These are phyloP conservation scores for Platichthys flesus DNA, from an alignment of 2,113 vertebrate species.

Conservation along the genomic window DNA sequence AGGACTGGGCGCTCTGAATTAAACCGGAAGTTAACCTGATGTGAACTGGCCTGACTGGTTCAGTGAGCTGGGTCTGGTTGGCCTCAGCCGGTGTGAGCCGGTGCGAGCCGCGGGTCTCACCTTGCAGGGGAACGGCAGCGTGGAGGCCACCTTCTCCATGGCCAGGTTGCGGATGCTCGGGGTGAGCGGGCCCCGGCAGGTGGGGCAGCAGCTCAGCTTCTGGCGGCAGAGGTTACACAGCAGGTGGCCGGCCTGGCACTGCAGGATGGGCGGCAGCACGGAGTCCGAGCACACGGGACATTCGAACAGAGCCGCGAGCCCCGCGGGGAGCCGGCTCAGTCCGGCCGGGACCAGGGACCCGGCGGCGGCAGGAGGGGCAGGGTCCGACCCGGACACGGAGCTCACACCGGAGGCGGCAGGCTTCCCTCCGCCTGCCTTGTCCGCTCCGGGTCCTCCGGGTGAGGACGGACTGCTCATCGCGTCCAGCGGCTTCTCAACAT, in stretches of 20 bases:
- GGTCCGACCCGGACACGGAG: no score
- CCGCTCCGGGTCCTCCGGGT: conserved; percentile 59
- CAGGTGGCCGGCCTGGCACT: conserved; percentile 85
- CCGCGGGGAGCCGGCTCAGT: conserved; percentile 34
- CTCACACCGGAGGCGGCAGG: no score
- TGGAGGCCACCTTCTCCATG: conserved; percentile 86
- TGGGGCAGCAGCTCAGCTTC: conserved; percentile 86
- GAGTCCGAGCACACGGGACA: conserved; percentile 86
- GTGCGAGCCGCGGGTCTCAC: conserved; percentile 39
- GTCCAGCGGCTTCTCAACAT: conserved; percentile 76
- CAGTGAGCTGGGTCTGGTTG: no score
- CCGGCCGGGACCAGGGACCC: no score
- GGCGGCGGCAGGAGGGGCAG: conserved; percentile 36
- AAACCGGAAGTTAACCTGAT: no score
- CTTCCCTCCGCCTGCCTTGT: no score
- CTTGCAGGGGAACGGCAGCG: conserved; percentile 85
- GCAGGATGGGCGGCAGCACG: conserved; percentile 85
- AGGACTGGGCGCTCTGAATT: no score
- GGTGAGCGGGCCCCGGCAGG: conserved; percentile 82
- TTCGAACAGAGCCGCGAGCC: conserved; percentile 84
- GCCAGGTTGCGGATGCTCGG: conserved; percentile 86
- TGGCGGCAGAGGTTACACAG: conserved; percentile 84
- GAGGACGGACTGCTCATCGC: conserved; percentile 84
- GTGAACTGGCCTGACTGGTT: no score
- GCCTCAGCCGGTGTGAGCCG: no score